A percentile compares a stretch with the other conserved stretches of the same genome.
Conservation (phyloP, 2,113 vertebrate species). For the Gymnorhina tibicen region DNA sequence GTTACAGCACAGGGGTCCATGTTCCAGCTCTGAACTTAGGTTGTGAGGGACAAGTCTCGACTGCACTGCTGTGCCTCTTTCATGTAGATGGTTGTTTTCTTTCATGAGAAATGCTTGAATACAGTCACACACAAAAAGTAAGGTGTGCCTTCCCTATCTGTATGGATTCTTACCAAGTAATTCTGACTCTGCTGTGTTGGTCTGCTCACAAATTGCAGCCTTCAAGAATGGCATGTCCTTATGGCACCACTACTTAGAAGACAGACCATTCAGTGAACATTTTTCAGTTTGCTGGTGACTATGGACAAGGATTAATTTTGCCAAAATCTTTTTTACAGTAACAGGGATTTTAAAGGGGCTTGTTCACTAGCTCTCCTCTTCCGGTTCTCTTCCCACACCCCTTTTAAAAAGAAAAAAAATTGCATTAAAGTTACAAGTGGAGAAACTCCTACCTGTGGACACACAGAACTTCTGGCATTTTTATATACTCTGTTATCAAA, state of each 20-base stretch:
- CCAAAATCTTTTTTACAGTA: neutral
- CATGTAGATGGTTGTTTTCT: neutral
- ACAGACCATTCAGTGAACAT: neutral
- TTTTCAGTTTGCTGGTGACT: neutral
- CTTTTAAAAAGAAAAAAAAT: neutral
- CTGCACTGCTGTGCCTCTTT: neutral
- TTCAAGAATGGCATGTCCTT: neutral
- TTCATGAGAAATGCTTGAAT: neutral
- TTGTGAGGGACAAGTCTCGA: neutral
- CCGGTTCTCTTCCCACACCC: fast-evolving
- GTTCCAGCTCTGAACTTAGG: neutral
- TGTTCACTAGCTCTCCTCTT: neutral
- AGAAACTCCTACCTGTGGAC: neutral
- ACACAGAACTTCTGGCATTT: neutral
- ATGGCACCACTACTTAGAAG: neutral
- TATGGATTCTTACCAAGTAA: neutral
- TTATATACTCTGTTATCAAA: neutral
- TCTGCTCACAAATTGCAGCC: neutral
- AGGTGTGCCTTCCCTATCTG: neutral
- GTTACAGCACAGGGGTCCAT: neutral
- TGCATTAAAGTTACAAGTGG: neutral
- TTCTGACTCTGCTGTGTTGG: neutral
- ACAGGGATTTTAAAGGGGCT: neutral
- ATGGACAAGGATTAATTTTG: neutral
- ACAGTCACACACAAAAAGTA: neutral